phyloP scores from a whole-genome alignment of 2,797 vertebrate genomes.

The Pseudochaenichthys georgianus region DNA sequence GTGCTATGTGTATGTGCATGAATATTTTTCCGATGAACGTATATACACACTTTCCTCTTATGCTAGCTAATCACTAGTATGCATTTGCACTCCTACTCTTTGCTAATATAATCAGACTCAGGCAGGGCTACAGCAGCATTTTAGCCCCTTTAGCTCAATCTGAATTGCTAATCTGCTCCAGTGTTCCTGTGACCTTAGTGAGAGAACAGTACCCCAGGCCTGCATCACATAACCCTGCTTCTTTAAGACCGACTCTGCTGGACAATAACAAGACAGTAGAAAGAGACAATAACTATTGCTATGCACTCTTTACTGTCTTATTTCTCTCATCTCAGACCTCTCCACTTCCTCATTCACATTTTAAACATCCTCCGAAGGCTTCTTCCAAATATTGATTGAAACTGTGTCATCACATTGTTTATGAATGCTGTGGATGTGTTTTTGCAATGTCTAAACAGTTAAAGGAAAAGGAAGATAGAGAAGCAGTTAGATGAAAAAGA shows the following conservation, averaged over 20 bases:
- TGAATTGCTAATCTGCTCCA: constrained; percentile 83
- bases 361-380: neutral
- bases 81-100: constrained; percentile 65
- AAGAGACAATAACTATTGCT: constrained; percentile 47
- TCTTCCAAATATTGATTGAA: constrained; percentile 4
- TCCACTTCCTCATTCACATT: neutral
- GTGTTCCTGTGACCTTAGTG: constrained; percentile 82
- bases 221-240: constrained; percentile 72
- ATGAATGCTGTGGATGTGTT: neutral
- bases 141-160: constrained; percentile 81
- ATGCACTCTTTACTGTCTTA: constrained; percentile 12
- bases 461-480: neutral
- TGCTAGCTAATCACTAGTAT: constrained; percentile 60
- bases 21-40: constrained; percentile 31
- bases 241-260: constrained; percentile 62
- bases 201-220: constrained; percentile 75
- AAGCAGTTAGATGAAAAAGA: neutral
- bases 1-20: constrained; percentile 7
- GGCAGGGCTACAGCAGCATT: constrained; percentile 75
- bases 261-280: constrained; percentile 57
- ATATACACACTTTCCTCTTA: constrained; percentile 36
- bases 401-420: constrained; percentile 2
- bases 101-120: constrained; percentile 81
- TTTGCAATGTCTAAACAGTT: neutral
- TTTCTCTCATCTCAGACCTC: constrained; percentile 26